Conservation (phyloP, 2,113 vertebrate species). For the Sterrhoptilus dennistouni region DNA sequence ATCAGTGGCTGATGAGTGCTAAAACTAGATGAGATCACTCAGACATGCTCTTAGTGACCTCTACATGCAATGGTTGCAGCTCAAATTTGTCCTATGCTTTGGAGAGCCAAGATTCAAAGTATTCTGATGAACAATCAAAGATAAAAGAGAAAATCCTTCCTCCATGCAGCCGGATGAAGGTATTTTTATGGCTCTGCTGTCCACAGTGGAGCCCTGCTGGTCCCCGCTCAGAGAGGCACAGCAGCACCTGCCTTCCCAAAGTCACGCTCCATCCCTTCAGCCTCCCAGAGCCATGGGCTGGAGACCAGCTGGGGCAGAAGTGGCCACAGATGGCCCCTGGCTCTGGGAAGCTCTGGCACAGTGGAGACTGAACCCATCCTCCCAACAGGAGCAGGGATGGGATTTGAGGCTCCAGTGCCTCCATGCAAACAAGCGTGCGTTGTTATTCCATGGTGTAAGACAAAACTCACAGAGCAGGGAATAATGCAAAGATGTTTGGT, state of each 20-base stretch:
- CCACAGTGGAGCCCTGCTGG: background rate
- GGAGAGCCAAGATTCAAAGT: background rate
- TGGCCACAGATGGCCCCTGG: background rate
- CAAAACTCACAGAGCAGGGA: background rate
- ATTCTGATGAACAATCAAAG: background rate
- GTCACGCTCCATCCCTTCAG: fast-evolving
- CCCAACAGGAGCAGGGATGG: background rate
- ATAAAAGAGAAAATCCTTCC: background rate
- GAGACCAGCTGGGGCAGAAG: background rate
- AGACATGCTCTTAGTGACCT: background rate
- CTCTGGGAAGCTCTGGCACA: background rate
- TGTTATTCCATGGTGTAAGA: background rate
- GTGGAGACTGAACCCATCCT: fast-evolving
- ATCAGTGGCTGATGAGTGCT: background rate
- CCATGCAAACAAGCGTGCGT: too few relatives aligned
- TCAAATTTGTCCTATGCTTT: background rate
- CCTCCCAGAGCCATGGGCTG: fast-evolving
- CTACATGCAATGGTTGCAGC: fast-evolving
- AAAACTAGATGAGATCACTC: background rate
- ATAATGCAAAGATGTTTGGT: background rate
- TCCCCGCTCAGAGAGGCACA: too few relatives aligned
- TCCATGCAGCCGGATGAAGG: background rate
- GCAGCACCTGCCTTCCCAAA: too few relatives aligned
- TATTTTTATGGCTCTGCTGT: background rate
- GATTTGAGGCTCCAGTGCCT: too few relatives aligned